Conservation (phyloP, 2,113 vertebrate species). For the Antechinus stuartii region DNA sequence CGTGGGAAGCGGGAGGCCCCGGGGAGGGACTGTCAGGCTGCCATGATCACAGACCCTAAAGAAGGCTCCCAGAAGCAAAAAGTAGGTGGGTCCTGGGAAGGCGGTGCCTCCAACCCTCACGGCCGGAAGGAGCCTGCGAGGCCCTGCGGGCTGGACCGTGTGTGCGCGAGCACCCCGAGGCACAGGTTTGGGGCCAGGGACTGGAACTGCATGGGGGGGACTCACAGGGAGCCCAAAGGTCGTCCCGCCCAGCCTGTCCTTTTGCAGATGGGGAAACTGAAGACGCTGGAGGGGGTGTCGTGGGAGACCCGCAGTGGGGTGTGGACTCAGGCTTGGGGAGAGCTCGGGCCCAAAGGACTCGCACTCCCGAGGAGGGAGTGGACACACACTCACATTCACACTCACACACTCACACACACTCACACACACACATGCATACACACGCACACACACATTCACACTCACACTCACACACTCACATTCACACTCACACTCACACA, state of each 20-base stretch:
- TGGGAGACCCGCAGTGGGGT: neutral
- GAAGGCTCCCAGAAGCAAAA: neutral
- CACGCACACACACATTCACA: no score
- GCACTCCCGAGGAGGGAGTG: neutral
- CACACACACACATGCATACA: no score
- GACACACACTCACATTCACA: no score
- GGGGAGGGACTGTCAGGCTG: neutral
- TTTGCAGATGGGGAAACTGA: neutral
- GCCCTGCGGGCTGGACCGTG: neutral
- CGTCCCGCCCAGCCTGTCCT: neutral
- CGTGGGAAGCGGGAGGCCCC: neutral
- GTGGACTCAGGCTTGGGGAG: neutral
- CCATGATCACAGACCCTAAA: neutral
- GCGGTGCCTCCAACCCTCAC: neutral
- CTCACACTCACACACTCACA: no score
- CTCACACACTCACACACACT: no score
- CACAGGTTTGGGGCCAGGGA: neutral
- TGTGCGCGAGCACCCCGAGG: neutral
- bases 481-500: no score
- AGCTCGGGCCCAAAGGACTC: neutral
- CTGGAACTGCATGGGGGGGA: no score
- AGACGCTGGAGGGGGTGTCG: neutral
- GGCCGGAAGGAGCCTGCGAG: neutral
- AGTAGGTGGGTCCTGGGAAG: no score
- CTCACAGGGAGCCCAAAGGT: neutral